Evolutionary conservation across 2,888 invertebrate species (phyloP).

Genomic region (Oscheius sp.): DNA sequence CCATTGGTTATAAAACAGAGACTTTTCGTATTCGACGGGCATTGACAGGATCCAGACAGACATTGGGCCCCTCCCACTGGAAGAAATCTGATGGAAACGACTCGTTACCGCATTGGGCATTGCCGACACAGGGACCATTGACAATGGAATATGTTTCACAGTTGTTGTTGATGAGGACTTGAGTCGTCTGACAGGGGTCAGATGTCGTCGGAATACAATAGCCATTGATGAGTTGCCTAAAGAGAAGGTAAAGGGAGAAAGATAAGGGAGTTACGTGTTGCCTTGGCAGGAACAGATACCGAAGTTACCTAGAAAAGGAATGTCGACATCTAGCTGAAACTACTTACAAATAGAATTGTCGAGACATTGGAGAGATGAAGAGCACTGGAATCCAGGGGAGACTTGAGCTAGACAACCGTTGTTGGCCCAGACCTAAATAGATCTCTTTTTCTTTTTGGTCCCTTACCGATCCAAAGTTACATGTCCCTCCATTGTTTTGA

Average conservation of each 20-base stretch:
- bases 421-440: constrained; percentile 7
- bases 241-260: not conserved
- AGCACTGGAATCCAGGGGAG: not conserved
- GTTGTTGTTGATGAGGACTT: constrained; percentile 27
- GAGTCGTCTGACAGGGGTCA: constrained; percentile 30
- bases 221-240: constrained; percentile 41
- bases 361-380: not conserved
- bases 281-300: constrained; percentile 15
- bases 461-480: constrained; percentile 1
- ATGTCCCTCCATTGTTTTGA: constrained; percentile 6
- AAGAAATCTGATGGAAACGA: no score
- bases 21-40: constrained; percentile 19
- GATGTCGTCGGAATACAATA: constrained; percentile 40
- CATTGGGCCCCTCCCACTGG: constrained; percentile 45
- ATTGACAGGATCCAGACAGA: constrained; percentile 32
- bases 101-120: not conserved
- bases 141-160: constrained; percentile 42
- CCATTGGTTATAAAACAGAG: not conserved
- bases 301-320: no score
- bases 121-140: constrained; percentile 37
- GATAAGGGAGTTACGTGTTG: not conserved
- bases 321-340: no score
- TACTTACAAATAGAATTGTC: constrained; percentile 2
- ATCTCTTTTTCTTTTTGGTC: not conserved
- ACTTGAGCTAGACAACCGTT: not conserved